Evolutionary conservation across 2,797 vertebrate species (phyloP).

Genomic region (Otolemur crassicaudatus): DNA sequence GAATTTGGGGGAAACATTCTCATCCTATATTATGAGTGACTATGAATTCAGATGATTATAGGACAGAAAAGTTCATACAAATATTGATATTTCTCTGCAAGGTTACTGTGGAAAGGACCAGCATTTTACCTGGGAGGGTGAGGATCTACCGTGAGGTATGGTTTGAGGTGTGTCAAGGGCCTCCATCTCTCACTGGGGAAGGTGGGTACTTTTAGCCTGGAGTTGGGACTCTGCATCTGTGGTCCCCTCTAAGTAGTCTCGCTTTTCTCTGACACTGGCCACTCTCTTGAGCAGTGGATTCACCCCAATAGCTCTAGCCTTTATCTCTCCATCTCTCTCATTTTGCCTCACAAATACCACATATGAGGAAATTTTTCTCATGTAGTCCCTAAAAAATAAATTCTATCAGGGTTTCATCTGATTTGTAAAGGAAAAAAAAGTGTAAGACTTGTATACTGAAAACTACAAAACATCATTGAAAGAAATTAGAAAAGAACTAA

Average conservation of each 20-base stretch:
- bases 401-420: not conserved
- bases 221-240: not conserved
- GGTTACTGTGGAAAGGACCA: not conserved
- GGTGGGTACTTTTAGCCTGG: not conserved
- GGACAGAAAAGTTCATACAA: not conserved
- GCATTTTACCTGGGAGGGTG: not conserved
- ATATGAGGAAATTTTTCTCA: not conserved
- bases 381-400: not conserved
- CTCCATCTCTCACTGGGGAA: not conserved
- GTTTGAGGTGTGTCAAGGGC: not conserved
- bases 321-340: not conserved
- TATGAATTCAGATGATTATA: not conserved
- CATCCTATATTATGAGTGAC: not conserved
- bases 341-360: not conserved
- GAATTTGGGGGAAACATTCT: not conserved
- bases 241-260: not conserved
- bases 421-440: not conserved
- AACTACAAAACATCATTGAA: not conserved
- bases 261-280: not conserved
- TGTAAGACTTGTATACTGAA: not conserved
- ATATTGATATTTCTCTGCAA: not conserved
- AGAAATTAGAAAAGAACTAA: conserved; percentile 4
- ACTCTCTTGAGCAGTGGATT: not conserved
- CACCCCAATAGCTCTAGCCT: not conserved
- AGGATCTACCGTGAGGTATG: not conserved